Percentiles rank a stretch among this genome's conserved stretches.
phyloP scores from a whole-genome alignment of 2,888 invertebrate genomes.

The Portevinia maculata region DNA sequence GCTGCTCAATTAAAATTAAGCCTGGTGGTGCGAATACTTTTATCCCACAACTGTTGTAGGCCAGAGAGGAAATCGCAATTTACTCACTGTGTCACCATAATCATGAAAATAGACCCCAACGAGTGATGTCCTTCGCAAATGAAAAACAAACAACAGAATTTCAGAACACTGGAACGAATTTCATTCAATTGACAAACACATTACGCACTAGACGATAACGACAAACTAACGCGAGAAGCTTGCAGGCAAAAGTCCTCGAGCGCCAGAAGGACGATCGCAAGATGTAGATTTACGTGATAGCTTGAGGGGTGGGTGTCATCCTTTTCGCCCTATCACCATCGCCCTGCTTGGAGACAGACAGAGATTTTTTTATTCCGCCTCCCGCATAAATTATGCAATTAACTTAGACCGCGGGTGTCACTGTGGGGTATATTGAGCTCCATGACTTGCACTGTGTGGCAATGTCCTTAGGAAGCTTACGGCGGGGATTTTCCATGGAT shows the following conservation, averaged over 20 bases:
- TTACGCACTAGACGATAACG: slow-evolving; percentile 15
- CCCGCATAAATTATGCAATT: slow-evolving; percentile 69
- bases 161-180: slow-evolving; percentile 27
- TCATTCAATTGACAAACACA: slow-evolving; percentile 57
- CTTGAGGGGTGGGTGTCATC: slow-evolving; percentile 45
- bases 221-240: slow-evolving; percentile 5
- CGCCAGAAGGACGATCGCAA: slow-evolving; percentile 48
- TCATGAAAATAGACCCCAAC: slow-evolving; percentile 21
- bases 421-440: slow-evolving; percentile 17
- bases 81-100: slow-evolving; percentile 38
- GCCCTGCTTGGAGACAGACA: slow-evolving; percentile 37
- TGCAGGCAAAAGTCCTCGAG: slow-evolving; percentile 48
- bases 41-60: slow-evolving; percentile 18
- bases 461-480: slow-evolving; percentile 43
- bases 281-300: slow-evolving; percentile 59
- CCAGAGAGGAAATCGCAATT: slow-evolving; percentile 45
- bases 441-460: slow-evolving; percentile 4
- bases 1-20: slow-evolving; percentile 56
- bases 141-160: slow-evolving; percentile 22
- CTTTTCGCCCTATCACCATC: slow-evolving; percentile 46
- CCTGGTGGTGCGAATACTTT: slow-evolving; percentile 51
- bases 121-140: slow-evolving; percentile 26
- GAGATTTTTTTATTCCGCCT: slow-evolving; percentile 12
- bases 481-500: slow-evolving; percentile 51
- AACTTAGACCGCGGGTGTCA: slow-evolving; percentile 52